Conservation (phyloP, 2,113 vertebrate genomes). For the Oreochromis aureus region DNA sequence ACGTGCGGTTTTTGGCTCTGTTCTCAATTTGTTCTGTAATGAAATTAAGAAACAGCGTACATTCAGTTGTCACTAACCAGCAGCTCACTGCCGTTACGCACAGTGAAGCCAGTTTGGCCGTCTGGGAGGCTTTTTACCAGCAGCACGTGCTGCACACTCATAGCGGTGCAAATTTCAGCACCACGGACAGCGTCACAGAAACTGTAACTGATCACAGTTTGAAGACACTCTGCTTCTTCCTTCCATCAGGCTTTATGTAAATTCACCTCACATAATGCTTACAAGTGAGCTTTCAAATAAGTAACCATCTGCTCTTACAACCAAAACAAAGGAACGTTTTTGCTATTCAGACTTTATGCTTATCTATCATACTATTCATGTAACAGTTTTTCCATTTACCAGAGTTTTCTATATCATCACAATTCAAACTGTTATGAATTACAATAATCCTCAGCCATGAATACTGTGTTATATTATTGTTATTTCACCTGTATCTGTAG, state of each 20-base stretch:
- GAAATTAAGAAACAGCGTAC: background rate
- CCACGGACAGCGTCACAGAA: conserved; percentile 10
- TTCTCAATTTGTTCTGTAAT: background rate
- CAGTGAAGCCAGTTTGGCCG: background rate
- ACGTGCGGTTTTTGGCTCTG: rapidly evolving
- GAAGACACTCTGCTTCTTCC: background rate
- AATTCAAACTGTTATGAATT: background rate
- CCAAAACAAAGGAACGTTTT: background rate
- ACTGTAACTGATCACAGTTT: background rate
- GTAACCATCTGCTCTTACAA: background rate
- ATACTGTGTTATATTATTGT: background rate
- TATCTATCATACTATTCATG: background rate
- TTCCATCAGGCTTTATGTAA: background rate
- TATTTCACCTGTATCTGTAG: background rate
- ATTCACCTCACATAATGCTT: background rate
- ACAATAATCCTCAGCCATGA: background rate
- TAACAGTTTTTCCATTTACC: background rate
- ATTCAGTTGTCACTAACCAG: background rate
- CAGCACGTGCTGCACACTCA: background rate
- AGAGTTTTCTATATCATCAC: background rate
- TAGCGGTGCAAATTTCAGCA: conserved; percentile 5
- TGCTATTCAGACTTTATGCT: background rate
- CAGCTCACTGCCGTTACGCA: background rate
- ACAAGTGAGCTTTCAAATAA: background rate
- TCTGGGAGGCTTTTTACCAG: background rate